phyloP scores from a whole-genome alignment of 2,888 invertebrate genomes.

The Helicoverpa assulta region DNA sequence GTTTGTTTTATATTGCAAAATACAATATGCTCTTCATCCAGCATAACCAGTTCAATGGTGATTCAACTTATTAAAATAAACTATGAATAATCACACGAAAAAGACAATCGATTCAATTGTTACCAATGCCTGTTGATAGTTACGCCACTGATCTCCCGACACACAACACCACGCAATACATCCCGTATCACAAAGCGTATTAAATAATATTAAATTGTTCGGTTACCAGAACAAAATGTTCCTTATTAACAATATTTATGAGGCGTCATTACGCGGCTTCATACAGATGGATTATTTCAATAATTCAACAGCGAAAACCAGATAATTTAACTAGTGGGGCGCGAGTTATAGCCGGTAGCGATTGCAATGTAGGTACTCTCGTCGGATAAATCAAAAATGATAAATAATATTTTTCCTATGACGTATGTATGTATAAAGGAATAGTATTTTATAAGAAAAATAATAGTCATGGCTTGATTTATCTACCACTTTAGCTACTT shows the following conservation, averaged over 20 bases:
- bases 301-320: constrained; percentile 80
- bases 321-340: constrained; percentile 75
- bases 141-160: constrained; percentile 5
- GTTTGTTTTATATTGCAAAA: too few species aligned
- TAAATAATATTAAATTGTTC: constrained; percentile 56
- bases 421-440: too few species aligned
- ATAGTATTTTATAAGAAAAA: too few species aligned
- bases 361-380: neutral
- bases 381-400: too few species aligned
- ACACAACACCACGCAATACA: constrained; percentile 12
- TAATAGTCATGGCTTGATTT: too few species aligned
- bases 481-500: too few species aligned
- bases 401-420: too few species aligned
- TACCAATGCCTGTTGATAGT: neutral
- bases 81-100: neutral
- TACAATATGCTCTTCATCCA: too few species aligned
- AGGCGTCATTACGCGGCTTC: constrained; percentile 73
- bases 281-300: constrained; percentile 83
- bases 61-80: too few species aligned
- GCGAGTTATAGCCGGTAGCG: constrained; percentile 45
- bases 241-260: constrained; percentile 66
- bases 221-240: constrained; percentile 55
- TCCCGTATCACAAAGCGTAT: constrained; percentile 23
- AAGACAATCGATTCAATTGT: neutral
- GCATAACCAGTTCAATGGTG: too few species aligned